Evolutionary conservation across 2,113 vertebrate genomes (phyloP), one percentile per base, ranked within the genome.

Genomic region (Ceyx margarethae): DNA sequence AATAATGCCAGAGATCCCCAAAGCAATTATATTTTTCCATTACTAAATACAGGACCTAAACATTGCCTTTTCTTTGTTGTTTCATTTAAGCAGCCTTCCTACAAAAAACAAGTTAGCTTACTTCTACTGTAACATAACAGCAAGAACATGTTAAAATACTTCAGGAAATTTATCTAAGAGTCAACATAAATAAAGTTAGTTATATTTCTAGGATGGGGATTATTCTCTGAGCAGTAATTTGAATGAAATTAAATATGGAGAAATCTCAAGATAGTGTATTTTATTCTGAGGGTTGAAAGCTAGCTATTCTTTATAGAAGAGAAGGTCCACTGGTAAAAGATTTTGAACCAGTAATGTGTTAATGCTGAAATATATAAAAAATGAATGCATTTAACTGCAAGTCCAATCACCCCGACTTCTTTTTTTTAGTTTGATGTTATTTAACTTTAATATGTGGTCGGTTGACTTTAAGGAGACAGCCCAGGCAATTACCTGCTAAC

Each of bases 401-500:
- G 64, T 89, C 77, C 74, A 69, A 7, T 93, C 87, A 89, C 84
- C 68, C 4, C 40, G 22, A 71, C 54, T 62, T 73, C 19, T 45
- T 84, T 93, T 93, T 43, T 84, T 65, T 84, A 31, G n/a, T 86
- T 95, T 91, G 69, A 3, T 90, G 73, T 94, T 97, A 89, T 92
- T 96, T 95, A 95, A 92, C 73, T 95, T 95, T 81, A 62, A 71
- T 89, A 62, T 77, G 89, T 73, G 53, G 69, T 96, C 3, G 43
- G 89, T 94, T 95, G 96, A 94, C 83, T 85, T 78, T 74, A 93
- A 95, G 95, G 91, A 90, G 94, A 91, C 76, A 96, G 94, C 95
- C 51, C 87, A 95, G 81, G 96, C 93, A 97, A 79, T 97, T 97
- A 97, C 94, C 94, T 96, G 87, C 95, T 91, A 92, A 93, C 84